Percentiles rank a stretch among this genome's conserved stretches.
Conservation (phyloP, 2,888 invertebrate species). For the Carpatolechia fugitivella region DNA sequence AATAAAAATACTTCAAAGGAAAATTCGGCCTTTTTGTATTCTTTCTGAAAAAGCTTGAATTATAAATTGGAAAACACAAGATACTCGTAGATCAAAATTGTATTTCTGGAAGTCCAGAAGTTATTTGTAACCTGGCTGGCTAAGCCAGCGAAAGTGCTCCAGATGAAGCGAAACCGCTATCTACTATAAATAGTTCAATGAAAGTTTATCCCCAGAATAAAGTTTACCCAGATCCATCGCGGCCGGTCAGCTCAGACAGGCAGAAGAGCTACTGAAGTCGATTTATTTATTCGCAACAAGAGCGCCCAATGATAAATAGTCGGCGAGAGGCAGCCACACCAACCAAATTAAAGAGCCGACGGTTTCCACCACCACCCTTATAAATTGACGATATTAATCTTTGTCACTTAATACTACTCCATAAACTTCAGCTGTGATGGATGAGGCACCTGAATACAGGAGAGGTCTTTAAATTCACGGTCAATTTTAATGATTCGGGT, state of each 20-base stretch:
- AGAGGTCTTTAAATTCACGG: slow-evolving; percentile 23
- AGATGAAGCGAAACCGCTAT: too few relatives aligned
- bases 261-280: slow-evolving; percentile 2
- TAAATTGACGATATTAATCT: slow-evolving; percentile 64
- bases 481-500: slow-evolving; percentile 1
- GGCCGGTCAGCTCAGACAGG: slow-evolving; percentile 10
- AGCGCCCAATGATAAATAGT: slow-evolving; percentile 17
- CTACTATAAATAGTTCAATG: too few relatives aligned
- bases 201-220: too few relatives aligned
- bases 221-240: too few relatives aligned
- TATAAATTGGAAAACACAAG: neutral
- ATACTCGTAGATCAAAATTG: slow-evolving; percentile 1
- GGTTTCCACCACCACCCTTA: slow-evolving; percentile 27
- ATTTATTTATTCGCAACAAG: slow-evolving; percentile 18
- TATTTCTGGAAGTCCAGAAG: neutral
- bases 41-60: neutral
- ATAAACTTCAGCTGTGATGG: slow-evolving; percentile 55
- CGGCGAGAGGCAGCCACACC: slow-evolving; percentile 21
- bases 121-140: too few relatives aligned
- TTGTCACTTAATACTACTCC: slow-evolving; percentile 63
- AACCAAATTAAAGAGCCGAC: slow-evolving; percentile 33
- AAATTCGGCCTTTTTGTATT: too few relatives aligned
- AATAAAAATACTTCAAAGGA: too few relatives aligned
- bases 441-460: slow-evolving; percentile 44
- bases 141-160: neutral